These are phyloP conservation scores for Gymnorhina tibicen DNA, from an alignment of 2,113 vertebrate genomes.

Conservation along the genomic window DNA sequence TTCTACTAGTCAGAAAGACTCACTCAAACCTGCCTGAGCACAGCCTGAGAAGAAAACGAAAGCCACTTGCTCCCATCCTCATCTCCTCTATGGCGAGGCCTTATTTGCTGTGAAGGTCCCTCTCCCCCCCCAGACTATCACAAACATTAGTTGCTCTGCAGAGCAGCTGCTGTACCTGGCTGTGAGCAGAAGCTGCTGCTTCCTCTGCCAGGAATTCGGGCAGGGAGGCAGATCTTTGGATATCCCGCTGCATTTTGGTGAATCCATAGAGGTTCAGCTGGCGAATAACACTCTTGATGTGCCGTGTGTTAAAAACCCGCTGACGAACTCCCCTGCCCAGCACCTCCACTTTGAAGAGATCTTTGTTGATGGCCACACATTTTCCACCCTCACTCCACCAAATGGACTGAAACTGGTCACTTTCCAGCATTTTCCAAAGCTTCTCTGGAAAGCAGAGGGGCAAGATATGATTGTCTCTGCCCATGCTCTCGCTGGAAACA, in stretches of 20 bases:
- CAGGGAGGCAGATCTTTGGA: neutral
- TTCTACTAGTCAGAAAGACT: neutral
- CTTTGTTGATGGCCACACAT: neutral
- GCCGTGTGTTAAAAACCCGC: neutral
- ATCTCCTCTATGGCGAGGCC: neutral
- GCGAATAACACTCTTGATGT: neutral
- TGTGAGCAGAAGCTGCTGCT: neutral
- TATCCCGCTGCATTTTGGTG: neutral
- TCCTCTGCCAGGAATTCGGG: neutral
- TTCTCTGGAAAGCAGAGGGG: neutral
- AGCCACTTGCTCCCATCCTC: neutral
- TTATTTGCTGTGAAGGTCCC: neutral
- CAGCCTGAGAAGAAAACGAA: neutral
- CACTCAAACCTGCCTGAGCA: neutral
- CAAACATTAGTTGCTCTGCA: neutral
- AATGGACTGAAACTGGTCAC: neutral
- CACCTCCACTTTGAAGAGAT: neutral
- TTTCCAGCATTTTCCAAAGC: neutral
- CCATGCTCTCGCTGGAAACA: accelerated
- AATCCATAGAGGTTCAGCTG: neutral
- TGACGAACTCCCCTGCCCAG: neutral
- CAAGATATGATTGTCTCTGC: neutral
- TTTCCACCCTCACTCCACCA: neutral
- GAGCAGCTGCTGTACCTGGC: neutral
- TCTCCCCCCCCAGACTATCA: neutral